Base-by-base conservation (phyloP, 35 echinoderm and acorn worm genomes). In the Lytechinus pictus region DNA sequence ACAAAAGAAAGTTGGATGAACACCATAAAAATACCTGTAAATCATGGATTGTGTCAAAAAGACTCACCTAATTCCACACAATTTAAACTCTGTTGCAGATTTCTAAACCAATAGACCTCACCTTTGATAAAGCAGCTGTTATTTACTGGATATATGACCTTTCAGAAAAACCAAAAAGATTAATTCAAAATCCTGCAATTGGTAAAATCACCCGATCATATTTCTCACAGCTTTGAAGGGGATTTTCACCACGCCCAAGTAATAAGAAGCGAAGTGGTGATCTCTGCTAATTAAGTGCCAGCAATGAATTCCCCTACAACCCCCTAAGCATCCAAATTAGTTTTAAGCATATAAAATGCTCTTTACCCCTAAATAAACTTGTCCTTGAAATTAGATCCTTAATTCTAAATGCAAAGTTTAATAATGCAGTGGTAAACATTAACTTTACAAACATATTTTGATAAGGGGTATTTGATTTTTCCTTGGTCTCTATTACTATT, bases 161-260 rank as follows among this genome's bases (percentile, higher is more conserved):
- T 79, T 79, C 21, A 16, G 6, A 13, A 58, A 79, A 24, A 79
- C 19, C 66, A 4, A 79, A 79, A 79, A 24, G 66, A 79, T 79
- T 79, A 79, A 79, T 79, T 16, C 19, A 79, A 79, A 79, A 79
- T 79, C 66, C 66, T 79, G 66, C 66, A 79, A n/a, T 79, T 79
- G 14, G 66, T 79, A 79, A 79, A 79, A 79, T 79, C 66, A 79
- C 14, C 66, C 66, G 66, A 79, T 79, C 66, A 79, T 79, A 79
- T 79, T 79, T 79, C 66, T 79, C 6, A 79, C 16, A 79, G 66
- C 19, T 79, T 79, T 79, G 1, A 79, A 24, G 21, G 66, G 66
- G 66, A 79, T 79, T 79, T 79, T 24, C 66, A n/a, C 66, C 66
- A 79, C 66, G n/a, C 66, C 66, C 66, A 79, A 79, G 66, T 79